Base-by-base conservation (phyloP, 2,888 invertebrate genomes). In the Hemistola chrysoprasaria region DNA sequence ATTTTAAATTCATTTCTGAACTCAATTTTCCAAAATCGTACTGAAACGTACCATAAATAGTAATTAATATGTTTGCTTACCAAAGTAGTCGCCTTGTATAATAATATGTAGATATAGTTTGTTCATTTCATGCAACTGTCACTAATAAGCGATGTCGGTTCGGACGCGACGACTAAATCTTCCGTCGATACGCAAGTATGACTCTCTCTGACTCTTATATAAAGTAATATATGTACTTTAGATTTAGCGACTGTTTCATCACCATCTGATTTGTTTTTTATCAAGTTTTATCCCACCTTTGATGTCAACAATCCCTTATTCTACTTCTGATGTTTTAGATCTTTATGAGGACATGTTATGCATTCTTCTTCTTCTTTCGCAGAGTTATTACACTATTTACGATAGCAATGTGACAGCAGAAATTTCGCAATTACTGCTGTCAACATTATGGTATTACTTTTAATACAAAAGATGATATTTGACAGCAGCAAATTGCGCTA, bases 81-180 rank as follows among this genome's bases (percentile, higher is more conserved):
- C n/a, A 16, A 16, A 16, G 16, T 4, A 4, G 62, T 61, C 57
- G 33, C 55, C 63, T 65, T 71, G 71, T 82, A 78, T 85, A 82
- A 84, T 81, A 83, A 85, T 76, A 79, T 16, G 16, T 16, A 16
- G 16, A 78, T 80, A 82, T 85, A 88, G 87, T 88, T 88, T 87
- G 87, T 88, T 78, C 86, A 88, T 87, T 88, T 88, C 87, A 88
- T 88, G 87, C 87, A 87, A 86, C 87, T 88, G 63, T 86, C 87
- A 73, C 80, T 88, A 70, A 85, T 88, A 85, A 86, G 78, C 80
- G 87, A 88, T 78, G 79, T 79, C 72, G 84, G 78, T 59, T 82
- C 87, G 82, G 87, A 87, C 72, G 79, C 78, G 68, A 76, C 82
- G 71, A 83, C 86, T 70, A 87, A 87, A 74, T 83, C 87, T 69